Evolutionary conservation across 1,140 invertebrate species (phyloP), one percentile per base, ranked within the genome.

Genomic region (Campoletis sonorensis): DNA sequence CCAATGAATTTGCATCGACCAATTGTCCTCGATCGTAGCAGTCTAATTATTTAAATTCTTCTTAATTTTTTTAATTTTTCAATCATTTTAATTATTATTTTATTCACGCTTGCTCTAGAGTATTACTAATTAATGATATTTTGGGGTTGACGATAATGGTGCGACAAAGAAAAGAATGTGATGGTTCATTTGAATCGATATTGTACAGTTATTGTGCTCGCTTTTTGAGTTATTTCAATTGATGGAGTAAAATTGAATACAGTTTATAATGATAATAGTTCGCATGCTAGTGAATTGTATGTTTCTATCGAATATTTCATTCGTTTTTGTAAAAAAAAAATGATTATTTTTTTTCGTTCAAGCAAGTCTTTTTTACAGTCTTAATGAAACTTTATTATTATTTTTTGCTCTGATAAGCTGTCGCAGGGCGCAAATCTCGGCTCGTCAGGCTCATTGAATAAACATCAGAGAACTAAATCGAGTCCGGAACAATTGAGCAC

Each of bases 391-490:
- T 3, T 21, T 76, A 10, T 78, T 49, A 79, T 75, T 33, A 10
- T 78, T 49, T 81, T 75, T 33, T 78, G 54, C 88, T 21, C 3
- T 21, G 51, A 86, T 81, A 81, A 92, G 91, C 85, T 90, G 83
- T 91, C 91, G 8, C 90, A 92, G 83, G 90, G 89, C 26, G 83
- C 88, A 2, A 90, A 91, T 85, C 85, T 92, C 76, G 87, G 87
- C 16, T 88, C 88, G 1, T 85, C 86, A 13, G 87, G 85, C 26
- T 88, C 86, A 5, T 80, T 90, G 27, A 91, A 92, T 78, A 94
- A 94, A 37, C 95, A 95, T 87, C 95, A 95, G 85, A 92, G 95
- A 77, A 94, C 95, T 21, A 95, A 95, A 85, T 95, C 95, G 40
- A 95, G 94, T 86, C 95, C 95, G 10, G 95, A 95, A 87, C 94